Evolutionary conservation across 2,113 vertebrate genomes (phyloP).

Genomic region (Cebidichthys violaceus): DNA sequence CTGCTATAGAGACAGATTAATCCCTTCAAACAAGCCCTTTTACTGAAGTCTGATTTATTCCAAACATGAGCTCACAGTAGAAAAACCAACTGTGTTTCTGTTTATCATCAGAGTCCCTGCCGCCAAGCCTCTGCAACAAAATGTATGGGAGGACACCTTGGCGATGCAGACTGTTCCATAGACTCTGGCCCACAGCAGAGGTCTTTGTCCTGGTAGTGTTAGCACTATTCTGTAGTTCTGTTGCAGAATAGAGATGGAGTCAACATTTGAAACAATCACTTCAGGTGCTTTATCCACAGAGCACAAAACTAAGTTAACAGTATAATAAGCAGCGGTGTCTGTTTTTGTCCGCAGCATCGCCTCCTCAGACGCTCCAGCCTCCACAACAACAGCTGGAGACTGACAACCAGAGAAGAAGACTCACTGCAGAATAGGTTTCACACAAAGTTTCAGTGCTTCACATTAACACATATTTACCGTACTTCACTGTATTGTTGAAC

Average conservation of each 20-base stretch:
- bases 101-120: background rate
- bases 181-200: background rate
- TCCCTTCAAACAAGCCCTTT: background rate
- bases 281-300: background rate
- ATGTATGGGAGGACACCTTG: background rate
- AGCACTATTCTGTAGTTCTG: background rate
- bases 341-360: background rate
- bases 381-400: conserved; percentile 12
- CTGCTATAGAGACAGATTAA: background rate
- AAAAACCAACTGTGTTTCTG: background rate
- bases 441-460: background rate
- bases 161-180: background rate
- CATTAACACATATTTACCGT: background rate
- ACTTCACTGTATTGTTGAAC: background rate
- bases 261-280: background rate
- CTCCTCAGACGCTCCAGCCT: background rate
- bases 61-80: background rate
- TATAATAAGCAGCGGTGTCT: background rate
- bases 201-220: background rate
- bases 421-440: background rate
- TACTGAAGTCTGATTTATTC: background rate
- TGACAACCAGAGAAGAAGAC: background rate
- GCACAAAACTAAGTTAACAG: background rate
- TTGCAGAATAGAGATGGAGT: background rate
- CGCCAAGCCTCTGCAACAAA: background rate